phyloP scores from a whole-genome alignment of 2,113 vertebrate species.

The Rostratula benghalensis region DNA sequence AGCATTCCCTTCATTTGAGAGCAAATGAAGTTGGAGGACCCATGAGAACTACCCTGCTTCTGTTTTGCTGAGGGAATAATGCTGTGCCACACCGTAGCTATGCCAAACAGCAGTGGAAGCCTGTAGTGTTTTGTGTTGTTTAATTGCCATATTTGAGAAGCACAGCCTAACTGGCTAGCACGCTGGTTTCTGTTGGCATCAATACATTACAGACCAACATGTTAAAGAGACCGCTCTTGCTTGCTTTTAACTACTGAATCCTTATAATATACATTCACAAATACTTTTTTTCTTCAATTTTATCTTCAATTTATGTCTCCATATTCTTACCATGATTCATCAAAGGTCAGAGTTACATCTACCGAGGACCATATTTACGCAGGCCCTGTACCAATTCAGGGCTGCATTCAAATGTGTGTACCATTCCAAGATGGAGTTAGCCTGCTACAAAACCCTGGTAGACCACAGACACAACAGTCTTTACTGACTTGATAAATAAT shows the following conservation, averaged over 20 bases:
- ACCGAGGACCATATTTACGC: background rate
- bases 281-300: background rate
- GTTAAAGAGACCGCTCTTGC: background rate
- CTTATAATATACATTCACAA: background rate
- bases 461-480: background rate
- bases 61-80: background rate
- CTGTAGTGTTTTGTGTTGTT: background rate
- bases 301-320: background rate
- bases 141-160: background rate
- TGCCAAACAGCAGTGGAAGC: background rate
- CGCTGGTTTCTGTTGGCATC: background rate
- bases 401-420: background rate
- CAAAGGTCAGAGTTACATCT: background rate
- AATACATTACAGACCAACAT: rapidly evolving
- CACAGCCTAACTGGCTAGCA: background rate
- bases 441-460: background rate
- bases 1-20: background rate
- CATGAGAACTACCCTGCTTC: background rate
- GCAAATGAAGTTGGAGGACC: background rate
- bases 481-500: background rate
- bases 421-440: background rate
- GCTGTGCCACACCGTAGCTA: background rate
- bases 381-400: background rate
- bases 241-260: background rate
- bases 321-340: background rate